Evolutionary conservation across 2,113 vertebrate species (phyloP).

Genomic region (Podarcis raffonei): DNA sequence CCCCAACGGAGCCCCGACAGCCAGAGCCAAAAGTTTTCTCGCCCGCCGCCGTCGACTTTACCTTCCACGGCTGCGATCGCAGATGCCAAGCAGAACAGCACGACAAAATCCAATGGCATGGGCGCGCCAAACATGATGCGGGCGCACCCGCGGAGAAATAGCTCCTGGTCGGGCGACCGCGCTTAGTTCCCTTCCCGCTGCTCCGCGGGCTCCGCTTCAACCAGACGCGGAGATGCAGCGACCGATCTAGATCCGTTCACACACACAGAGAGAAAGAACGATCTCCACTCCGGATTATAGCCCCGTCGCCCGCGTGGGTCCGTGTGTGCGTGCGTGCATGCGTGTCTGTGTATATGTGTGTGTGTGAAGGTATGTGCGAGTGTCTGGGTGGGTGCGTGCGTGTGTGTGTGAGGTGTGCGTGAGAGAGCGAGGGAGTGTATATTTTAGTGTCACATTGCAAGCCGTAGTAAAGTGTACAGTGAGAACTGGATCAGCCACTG

Average conservation of each 20-base stretch:
- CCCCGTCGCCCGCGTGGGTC: slow-evolving; percentile 46
- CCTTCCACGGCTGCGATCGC: slow-evolving; percentile 81
- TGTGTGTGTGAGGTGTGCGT: slow-evolving; percentile 31
- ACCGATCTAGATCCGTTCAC: slow-evolving; percentile 10
- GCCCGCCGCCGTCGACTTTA: slow-evolving; percentile 33
- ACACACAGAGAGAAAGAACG: background rate
- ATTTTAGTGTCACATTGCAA: slow-evolving; percentile 75
- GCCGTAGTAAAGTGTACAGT: slow-evolving; percentile 61
- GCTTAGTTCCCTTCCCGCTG: slow-evolving; percentile 22
- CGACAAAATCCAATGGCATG: slow-evolving; percentile 77
- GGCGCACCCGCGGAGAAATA: background rate
- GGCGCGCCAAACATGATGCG: slow-evolving; percentile 50
- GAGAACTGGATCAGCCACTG: slow-evolving; percentile 59
- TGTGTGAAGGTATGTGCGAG: slow-evolving; percentile 71
- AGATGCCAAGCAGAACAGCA: slow-evolving; percentile 78
- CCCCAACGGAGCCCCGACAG: background rate
- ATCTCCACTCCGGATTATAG: slow-evolving; percentile 46
- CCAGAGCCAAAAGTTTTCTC: slow-evolving; percentile 11
- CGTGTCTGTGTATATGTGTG: slow-evolving; percentile 67
- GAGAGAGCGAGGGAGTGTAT: slow-evolving; percentile 33
- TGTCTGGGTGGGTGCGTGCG: slow-evolving; percentile 59
- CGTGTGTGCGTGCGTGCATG: slow-evolving; percentile 73
- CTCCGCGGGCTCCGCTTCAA: background rate
- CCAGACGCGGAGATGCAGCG: background rate
- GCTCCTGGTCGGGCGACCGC: background rate